Conservation (phyloP, 2,888 invertebrate species). For the Geotrupes spiniger region DNA sequence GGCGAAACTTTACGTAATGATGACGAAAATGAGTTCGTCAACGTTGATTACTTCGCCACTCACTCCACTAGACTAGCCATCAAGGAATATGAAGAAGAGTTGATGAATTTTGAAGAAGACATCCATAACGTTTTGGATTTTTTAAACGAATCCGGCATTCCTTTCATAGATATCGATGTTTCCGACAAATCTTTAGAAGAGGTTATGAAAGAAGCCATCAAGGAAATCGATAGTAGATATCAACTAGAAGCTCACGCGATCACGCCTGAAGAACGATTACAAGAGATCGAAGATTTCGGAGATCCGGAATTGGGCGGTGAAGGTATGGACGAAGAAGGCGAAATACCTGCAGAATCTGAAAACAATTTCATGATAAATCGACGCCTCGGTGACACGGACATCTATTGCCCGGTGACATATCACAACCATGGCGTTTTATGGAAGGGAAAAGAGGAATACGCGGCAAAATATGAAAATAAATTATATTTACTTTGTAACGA, state of each 20-base stretch:
- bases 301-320: conserved; percentile 48
- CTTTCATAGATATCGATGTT: conserved; percentile 26
- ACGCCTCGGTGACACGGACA: conserved; percentile 57
- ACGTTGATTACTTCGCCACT: conserved; percentile 18
- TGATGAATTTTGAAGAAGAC: conserved; percentile 27
- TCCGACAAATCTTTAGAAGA: conserved; percentile 36
- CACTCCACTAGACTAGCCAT: conserved; percentile 16
- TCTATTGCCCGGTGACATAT: conserved; percentile 63
- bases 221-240: conserved; percentile 39
- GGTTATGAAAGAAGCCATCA: conserved; percentile 38
- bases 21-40: conserved; percentile 13
- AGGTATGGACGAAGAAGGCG: conserved; percentile 44
- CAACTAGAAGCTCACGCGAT: conserved; percentile 50
- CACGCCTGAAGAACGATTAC: conserved; percentile 51
- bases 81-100: conserved; percentile 6
- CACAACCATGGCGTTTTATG: conserved; percentile 55
- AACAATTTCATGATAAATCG: conserved; percentile 36
- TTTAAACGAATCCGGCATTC: conserved; percentile 14
- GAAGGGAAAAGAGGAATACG: conserved; percentile 60
- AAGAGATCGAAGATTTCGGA: conserved; percentile 53
- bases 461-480: conserved; percentile 55
- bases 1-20: conserved; percentile 6
- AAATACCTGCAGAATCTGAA: conserved; percentile 32
- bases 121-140: conserved; percentile 25
- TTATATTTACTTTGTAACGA: conserved; percentile 56